phyloP scores from a whole-genome alignment of 2,797 vertebrate genomes.

The Xenentodon cancila region DNA sequence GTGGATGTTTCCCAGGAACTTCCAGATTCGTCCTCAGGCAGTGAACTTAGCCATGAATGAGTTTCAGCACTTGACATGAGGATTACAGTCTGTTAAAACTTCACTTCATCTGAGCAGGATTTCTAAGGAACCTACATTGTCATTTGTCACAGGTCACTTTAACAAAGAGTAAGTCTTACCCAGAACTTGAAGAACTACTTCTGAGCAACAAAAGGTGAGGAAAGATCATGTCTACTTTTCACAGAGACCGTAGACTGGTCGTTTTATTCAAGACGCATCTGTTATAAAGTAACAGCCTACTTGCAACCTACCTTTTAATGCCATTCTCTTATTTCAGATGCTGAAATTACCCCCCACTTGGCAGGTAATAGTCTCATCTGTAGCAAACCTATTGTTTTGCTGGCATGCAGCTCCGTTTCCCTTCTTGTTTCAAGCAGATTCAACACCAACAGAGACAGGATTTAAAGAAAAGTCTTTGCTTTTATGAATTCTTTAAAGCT shows the following conservation, averaged over 20 bases:
- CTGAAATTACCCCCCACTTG: no score
- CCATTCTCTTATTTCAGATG: no score
- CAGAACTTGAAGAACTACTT: slow-evolving; percentile 7
- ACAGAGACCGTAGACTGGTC: background rate
- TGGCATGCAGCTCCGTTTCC: slow-evolving; percentile 18
- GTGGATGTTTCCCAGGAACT: slow-evolving; percentile 31
- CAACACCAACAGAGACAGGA: slow-evolving; percentile 27
- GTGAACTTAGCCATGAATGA: slow-evolving; percentile 46
- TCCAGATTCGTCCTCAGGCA: slow-evolving; percentile 35
- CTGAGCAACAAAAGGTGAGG: slow-evolving; percentile 20
- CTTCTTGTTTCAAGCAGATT: slow-evolving; percentile 34
- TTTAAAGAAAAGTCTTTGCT: slow-evolving; percentile 41
- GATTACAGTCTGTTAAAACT: slow-evolving; percentile 31
- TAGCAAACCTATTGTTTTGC: slow-evolving; percentile 2
- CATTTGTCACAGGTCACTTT: slow-evolving; percentile 33
- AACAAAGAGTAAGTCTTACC: slow-evolving; percentile 31
- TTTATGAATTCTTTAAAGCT: slow-evolving; percentile 61
- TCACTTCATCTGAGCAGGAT: slow-evolving; percentile 32
- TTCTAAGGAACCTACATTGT: slow-evolving; percentile 40
- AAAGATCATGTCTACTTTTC: slow-evolving; percentile 23
- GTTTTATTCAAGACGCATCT: no score
- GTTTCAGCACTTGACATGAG: slow-evolving; percentile 43
- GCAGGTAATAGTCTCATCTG: slow-evolving; percentile 17
- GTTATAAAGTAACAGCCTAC: no score
- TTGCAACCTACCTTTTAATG: no score